Evolutionary conservation across 2,113 vertebrate species (phyloP), one percentile per base, ranked within the genome.

Genomic region (Halcyon senegalensis): DNA sequence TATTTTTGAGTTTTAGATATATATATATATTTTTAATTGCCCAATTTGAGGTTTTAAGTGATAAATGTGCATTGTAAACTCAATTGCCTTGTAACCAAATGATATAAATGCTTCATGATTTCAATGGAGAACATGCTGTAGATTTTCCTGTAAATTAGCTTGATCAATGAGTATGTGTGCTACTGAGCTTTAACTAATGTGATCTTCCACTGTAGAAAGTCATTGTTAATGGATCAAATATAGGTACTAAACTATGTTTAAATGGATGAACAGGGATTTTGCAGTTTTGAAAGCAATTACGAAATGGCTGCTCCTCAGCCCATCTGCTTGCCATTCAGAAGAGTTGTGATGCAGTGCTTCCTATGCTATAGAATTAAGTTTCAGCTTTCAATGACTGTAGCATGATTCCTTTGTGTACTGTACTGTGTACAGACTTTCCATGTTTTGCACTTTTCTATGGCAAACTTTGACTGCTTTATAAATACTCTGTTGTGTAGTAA

Each of bases 301-400:
- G 69, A 89, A 90, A 59, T 2, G 94, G 81, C 60, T 89, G 74
- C 39, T 91, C 50, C 31, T 62, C 82, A 85, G 94, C 81, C 90
- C 39, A 59, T 89, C 79, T 93, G 90, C 93, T 96, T 97, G 92
- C 90, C 96, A 93, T 96, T 93, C 94, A 88, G 74, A 93, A 93
- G 81, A 95, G 68, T 43, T 82, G 81, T 92, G 60, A 94, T 50
- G 82, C 95, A 93, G 92, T 97, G 93, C 92, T 97, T 97, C 95
- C 94, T 96, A 87, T 87, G 88, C 86, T 95, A 87, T 93, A 83
- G 82, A 95, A 75, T 76, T 92, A 80, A 93, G 96, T 93, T 95
- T 97, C 93, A 94, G 95, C 94, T 98, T 97, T 97, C 94, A 96
- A 92, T 84, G 87, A 95, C 91, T 79, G 50, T 94, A 93, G 94